Conservation (phyloP, 2,888 invertebrate genomes). For the Cosmia pyralina region DNA sequence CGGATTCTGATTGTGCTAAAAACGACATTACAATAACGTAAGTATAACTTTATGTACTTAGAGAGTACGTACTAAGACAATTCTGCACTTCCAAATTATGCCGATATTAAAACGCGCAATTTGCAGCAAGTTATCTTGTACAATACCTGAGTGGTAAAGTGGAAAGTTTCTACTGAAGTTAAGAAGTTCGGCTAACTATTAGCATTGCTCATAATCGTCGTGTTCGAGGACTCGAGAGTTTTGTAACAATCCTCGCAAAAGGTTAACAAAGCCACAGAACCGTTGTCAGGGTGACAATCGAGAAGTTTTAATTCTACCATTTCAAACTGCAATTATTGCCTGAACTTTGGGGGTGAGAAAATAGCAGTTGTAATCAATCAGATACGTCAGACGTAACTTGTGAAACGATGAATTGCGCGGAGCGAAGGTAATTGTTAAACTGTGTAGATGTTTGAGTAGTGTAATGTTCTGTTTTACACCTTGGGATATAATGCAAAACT, state of each 20-base stretch:
- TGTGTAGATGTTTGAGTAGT: slow-evolving; percentile 23
- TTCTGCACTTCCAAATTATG: slow-evolving; percentile 2
- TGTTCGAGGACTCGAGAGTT: slow-evolving; percentile 66
- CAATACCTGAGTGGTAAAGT: slow-evolving; percentile 65
- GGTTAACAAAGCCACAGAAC: slow-evolving; percentile 70
- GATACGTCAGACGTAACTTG: slow-evolving; percentile 26
- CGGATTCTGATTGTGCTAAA: neutral
- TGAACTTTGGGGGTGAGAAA: slow-evolving; percentile 48
- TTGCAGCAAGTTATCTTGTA: slow-evolving; percentile 59
- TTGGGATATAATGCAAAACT: slow-evolving; percentile 28
- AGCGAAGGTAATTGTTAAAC: slow-evolving; percentile 31
- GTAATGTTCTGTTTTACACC: slow-evolving; percentile 30
- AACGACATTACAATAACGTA: neutral
- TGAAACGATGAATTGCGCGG: slow-evolving; percentile 15
- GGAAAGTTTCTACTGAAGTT: slow-evolving; percentile 60
- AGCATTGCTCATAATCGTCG: slow-evolving; percentile 73
- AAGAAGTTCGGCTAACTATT: slow-evolving; percentile 68
- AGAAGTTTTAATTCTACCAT: slow-evolving; percentile 69
- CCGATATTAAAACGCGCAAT: slow-evolving; percentile 50
- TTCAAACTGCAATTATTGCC: slow-evolving; percentile 63
- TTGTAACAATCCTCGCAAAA: slow-evolving; percentile 67
- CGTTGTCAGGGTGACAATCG: slow-evolving; percentile 68
- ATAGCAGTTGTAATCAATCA: slow-evolving; percentile 46
- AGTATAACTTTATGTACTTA: neutral
- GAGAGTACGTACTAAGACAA: neutral